Evolutionary conservation across 1,140 invertebrate genomes (phyloP).

Genomic region (Sitodiplosis mosellana): DNA sequence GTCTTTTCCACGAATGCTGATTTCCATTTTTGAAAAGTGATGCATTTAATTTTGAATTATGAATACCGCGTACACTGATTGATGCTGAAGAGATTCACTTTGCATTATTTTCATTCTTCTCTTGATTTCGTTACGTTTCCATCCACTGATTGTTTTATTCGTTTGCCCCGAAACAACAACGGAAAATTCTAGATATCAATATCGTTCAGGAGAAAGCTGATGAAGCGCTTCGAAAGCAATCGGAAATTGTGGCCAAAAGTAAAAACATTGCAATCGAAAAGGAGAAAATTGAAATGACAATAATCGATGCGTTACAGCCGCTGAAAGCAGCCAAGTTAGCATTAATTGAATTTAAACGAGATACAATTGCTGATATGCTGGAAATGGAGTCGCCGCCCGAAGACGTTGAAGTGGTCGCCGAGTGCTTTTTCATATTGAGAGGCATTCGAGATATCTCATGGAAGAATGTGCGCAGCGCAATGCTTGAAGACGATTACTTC

Average conservation of each 20-base stretch:
- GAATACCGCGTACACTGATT: not conserved
- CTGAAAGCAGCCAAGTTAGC: slow-evolving; percentile 61
- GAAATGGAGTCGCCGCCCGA: slow-evolving; percentile 78
- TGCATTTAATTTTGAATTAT: slow-evolving; percentile 37
- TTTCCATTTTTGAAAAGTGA: slow-evolving; percentile 47
- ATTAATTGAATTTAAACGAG: slow-evolving; percentile 62
- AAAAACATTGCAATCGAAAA: slow-evolving; percentile 61
- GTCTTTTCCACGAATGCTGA: slow-evolving; percentile 45
- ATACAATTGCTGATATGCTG: slow-evolving; percentile 74
- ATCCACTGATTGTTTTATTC: too few relatives aligned
- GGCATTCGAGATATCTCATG: slow-evolving; percentile 69
- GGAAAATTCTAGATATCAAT: slow-evolving; percentile 38
- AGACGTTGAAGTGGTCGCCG: slow-evolving; percentile 68
- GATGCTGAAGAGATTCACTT: not conserved
- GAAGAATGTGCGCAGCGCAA: slow-evolving; percentile 78
- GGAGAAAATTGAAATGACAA: slow-evolving; percentile 54
- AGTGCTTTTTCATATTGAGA: slow-evolving; percentile 68
- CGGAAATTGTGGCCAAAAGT: slow-evolving; percentile 61
- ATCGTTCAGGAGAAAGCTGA: slow-evolving; percentile 54
- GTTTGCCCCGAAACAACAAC: too few relatives aligned
- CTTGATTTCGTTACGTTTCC: too few relatives aligned
- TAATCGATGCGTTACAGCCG: slow-evolving; percentile 61
- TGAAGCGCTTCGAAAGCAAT: slow-evolving; percentile 52
- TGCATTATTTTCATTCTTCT: not conserved
- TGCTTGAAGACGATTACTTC: slow-evolving; percentile 75